Evolutionary conservation across 2,113 vertebrate species (phyloP).

Genomic region (Microcebus griseorufus): DNA sequence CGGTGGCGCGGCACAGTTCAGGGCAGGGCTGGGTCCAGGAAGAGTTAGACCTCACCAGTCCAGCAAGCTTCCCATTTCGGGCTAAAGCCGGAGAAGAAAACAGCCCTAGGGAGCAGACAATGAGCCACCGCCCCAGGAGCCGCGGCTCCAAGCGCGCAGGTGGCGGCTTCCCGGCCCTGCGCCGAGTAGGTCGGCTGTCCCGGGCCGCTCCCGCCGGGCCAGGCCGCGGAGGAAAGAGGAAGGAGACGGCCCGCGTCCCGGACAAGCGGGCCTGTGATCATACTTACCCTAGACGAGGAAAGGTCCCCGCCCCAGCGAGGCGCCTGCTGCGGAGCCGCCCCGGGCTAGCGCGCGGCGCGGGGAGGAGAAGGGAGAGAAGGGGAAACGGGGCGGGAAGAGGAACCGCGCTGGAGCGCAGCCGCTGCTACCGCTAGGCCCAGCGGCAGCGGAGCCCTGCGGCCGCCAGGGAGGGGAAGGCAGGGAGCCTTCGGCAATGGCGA

Average conservation of each 20-base stretch:
- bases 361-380: neutral
- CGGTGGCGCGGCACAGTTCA: neutral
- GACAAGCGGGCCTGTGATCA: neutral
- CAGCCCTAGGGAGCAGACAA: slow-evolving; percentile 69
- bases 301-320: slow-evolving; percentile 63
- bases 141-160: slow-evolving; percentile 53
- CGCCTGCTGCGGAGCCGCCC: slow-evolving; percentile 57
- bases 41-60: neutral
- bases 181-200: neutral
- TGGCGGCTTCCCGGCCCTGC: neutral
- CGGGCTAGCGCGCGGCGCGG: neutral
- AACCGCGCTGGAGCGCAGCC: slow-evolving; percentile 37
- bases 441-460: slow-evolving; percentile 36
- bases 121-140: slow-evolving; percentile 74
- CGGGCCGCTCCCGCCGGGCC: neutral
- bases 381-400: neutral
- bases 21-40: slow-evolving; percentile 45
- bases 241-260: neutral
- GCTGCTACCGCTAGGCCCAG: slow-evolving; percentile 34
- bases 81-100: neutral
- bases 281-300: slow-evolving; percentile 67
- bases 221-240: slow-evolving; percentile 46
- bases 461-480: slow-evolving; percentile 52
- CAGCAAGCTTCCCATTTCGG: neutral
- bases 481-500: slow-evolving; percentile 79